phyloP scores from a whole-genome alignment of 2,888 invertebrate species.

The Leptogaster cylindrica region DNA sequence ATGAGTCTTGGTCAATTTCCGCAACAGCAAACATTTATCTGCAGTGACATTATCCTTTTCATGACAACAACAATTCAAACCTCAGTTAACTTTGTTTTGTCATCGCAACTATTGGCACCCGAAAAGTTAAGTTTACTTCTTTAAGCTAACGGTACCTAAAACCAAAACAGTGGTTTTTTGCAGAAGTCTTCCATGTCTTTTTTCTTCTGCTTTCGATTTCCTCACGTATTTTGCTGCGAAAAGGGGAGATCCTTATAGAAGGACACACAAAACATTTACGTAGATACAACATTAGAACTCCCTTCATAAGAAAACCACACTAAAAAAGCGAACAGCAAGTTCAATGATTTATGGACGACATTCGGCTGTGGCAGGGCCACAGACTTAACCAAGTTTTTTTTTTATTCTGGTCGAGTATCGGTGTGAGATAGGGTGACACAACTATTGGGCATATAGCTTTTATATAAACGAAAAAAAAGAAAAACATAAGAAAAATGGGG shows the following conservation, averaged over 20 bases:
- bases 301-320: constrained; percentile 6
- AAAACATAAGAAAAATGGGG: constrained; percentile 2
- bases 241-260: constrained; percentile 3
- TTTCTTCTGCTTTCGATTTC: constrained; percentile 7
- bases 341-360: constrained; percentile 47
- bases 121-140: no score
- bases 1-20: no score
- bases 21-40: no score
- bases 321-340: constrained; percentile 45
- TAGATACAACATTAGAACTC: constrained; percentile 33
- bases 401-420: not conserved
- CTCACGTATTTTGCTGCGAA: not conserved
- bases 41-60: no score
- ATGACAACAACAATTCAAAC: no score
- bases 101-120: no score
- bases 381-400: constrained; percentile 41
- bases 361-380: constrained; percentile 43
- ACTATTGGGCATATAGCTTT: constrained; percentile 14
- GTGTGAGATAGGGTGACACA: constrained; percentile 10
- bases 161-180: no score
- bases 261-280: constrained; percentile 30
- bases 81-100: no score
- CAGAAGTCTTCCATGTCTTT: not conserved
- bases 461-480: not conserved
- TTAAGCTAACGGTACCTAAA: no score